These are phyloP conservation scores for Falco novaeseelandiae DNA, from an alignment of 2,797 vertebrate genomes.

Conservation along the genomic window DNA sequence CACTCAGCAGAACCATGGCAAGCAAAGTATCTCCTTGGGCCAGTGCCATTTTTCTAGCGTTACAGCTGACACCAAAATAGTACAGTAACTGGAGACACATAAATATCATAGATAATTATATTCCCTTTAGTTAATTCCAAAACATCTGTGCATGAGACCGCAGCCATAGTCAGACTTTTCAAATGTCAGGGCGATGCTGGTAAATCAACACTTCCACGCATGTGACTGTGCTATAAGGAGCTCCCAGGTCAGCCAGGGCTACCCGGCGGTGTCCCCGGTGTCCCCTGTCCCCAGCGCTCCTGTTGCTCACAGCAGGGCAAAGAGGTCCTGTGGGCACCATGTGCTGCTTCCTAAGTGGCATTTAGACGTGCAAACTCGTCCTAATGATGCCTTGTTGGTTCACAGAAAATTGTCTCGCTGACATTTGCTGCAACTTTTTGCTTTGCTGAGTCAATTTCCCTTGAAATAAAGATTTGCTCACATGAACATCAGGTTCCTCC, in stretches of 20 bases:
- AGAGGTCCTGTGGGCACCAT: neutral
- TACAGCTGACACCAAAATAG: neutral
- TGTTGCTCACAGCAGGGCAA: neutral
- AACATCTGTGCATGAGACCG: neutral
- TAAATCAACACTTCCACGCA: neutral
- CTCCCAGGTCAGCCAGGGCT: neutral
- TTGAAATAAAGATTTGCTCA: neutral
- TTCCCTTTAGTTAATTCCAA: neutral
- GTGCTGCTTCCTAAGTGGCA: neutral
- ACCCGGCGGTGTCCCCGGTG: rapidly evolving
- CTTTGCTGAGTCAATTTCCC: neutral
- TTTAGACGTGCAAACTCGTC: neutral
- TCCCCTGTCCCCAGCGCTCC: neutral
- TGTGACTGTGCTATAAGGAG: neutral
- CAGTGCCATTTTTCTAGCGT: neutral
- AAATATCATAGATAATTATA: conserved; percentile 19
- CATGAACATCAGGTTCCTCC: neutral
- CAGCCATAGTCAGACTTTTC: neutral
- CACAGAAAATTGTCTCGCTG: neutral
- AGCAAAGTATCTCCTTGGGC: neutral
- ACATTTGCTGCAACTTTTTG: neutral
- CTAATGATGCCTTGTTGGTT: neutral
- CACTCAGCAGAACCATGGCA: neutral
- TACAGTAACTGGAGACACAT: neutral
- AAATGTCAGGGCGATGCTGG: neutral